Evolutionary conservation across 2,888 invertebrate species (phyloP), one percentile per base, ranked within the genome.

Genomic region (Scelioninae gen. 1): DNA sequence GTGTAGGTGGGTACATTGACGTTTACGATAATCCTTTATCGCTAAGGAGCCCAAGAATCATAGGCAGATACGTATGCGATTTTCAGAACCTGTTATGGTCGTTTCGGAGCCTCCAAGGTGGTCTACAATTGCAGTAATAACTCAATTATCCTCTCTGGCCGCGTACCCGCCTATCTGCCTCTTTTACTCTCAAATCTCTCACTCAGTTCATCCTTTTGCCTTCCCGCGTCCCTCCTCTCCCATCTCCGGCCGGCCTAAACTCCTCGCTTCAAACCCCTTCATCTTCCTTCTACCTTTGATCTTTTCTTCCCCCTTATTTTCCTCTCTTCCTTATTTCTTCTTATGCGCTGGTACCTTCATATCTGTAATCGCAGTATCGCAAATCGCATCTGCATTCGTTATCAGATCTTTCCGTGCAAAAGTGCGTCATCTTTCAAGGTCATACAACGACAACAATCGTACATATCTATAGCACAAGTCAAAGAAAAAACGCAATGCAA

Each of bases 71-170:
- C 86, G 89, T 87, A 88, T 88, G 89, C 89, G 90, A 90, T 91
- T 91, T 91, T 90, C 88, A 90, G 90, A 91, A 91, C 90, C 91
- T 91, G 91, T 91, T 91, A 91, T 89, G 89, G 90, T 88, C 90
- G 91, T 90, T 90, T 90, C 88, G 88, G 88, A 88, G 89, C 90
- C 91, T 89, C 92, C 92, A 92, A 92, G 92, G 92, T 92, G 92
- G 92, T 92, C 92, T 92, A 92, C 92, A 92, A 92, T 92, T 92
- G 92, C 92, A 92, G 92, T 92, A 92, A 92, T 92, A 92, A 92
- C 92, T 92, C 92, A 92, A 92, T 92, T 92, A 92, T 92, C 92
- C 91, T 92, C 92, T 91, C 88, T 88, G 89, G 89, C 89, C 82
- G 51, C 88, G 90, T 90, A 90, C 89, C 91, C 91, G 90, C 92